Evolutionary conservation across 2,113 vertebrate genomes (phyloP).

Genomic region (Pachypanchax playfairii): DNA sequence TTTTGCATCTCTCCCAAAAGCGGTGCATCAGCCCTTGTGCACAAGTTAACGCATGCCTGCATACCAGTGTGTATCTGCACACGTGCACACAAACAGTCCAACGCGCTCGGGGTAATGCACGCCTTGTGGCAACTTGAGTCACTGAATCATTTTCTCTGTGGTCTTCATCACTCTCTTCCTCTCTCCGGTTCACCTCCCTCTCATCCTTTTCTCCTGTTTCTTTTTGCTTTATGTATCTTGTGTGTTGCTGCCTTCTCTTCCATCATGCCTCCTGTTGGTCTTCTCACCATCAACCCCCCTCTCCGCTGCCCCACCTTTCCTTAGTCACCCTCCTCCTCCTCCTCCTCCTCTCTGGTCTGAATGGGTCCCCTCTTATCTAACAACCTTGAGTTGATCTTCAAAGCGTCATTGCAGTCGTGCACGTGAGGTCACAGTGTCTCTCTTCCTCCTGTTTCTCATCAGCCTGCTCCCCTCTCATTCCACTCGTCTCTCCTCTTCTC

Average conservation of each 20-base stretch:
- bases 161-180: constrained; percentile 51
- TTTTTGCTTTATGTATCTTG: not conserved
- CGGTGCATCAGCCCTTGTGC: constrained; percentile 13
- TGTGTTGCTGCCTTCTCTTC: constrained; percentile 4
- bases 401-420: constrained; percentile 52
- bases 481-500: constrained; percentile 20
- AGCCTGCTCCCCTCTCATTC: constrained; percentile 25
- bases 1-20: constrained; percentile 12
- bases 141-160: constrained; percentile 60
- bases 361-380: constrained; percentile 62
- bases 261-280: constrained; percentile 18
- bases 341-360: constrained; percentile 15
- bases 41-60: constrained; percentile 22
- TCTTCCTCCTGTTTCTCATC: constrained; percentile 38
- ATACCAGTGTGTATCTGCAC: constrained; percentile 4
- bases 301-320: constrained; percentile 1
- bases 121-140: constrained; percentile 53
- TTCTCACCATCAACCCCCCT: constrained; percentile 3
- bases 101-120: constrained; percentile 19
- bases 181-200: constrained; percentile 12
- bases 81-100: constrained; percentile 1
- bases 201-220: not conserved
- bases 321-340: not conserved
- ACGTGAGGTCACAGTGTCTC: constrained; percentile 58
- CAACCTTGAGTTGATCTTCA: constrained; percentile 78